Conservation (phyloP, 1,140 invertebrate genomes). For the Ridgeia piscesae region DNA sequence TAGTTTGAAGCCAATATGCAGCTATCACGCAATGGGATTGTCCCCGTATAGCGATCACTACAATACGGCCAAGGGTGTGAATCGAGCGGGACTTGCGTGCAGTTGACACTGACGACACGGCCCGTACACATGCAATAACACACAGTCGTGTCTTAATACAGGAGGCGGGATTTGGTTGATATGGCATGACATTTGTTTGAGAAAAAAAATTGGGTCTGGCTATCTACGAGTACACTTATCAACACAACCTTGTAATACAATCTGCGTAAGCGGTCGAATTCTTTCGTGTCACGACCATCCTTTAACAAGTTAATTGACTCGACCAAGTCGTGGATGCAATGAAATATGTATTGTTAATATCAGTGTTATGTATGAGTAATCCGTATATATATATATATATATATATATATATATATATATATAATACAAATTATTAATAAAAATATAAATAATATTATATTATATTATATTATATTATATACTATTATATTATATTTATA, state of each 20-base stretch:
- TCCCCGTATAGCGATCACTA: neutral
- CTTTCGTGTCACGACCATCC: neutral
- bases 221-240: neutral
- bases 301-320: neutral
- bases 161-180: neutral
- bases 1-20: neutral
- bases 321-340: neutral
- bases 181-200: neutral
- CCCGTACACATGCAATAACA: neutral
- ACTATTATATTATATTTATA: too few relatives aligned
- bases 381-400: neutral
- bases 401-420: too few relatives aligned
- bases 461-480: too few relatives aligned
- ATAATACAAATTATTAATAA: too few relatives aligned
- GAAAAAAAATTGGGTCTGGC: neutral
- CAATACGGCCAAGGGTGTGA: neutral
- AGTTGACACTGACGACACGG: neutral
- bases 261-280: too few relatives aligned
- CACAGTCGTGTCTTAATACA: neutral
- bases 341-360: neutral
- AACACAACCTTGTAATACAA: neutral
- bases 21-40: neutral
- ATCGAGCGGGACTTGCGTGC: too few relatives aligned
- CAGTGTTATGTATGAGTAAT: too few relatives aligned
- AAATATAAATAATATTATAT: too few relatives aligned